Conservation (phyloP, 1,140 invertebrate genomes). For the Orussus abietinus region DNA sequence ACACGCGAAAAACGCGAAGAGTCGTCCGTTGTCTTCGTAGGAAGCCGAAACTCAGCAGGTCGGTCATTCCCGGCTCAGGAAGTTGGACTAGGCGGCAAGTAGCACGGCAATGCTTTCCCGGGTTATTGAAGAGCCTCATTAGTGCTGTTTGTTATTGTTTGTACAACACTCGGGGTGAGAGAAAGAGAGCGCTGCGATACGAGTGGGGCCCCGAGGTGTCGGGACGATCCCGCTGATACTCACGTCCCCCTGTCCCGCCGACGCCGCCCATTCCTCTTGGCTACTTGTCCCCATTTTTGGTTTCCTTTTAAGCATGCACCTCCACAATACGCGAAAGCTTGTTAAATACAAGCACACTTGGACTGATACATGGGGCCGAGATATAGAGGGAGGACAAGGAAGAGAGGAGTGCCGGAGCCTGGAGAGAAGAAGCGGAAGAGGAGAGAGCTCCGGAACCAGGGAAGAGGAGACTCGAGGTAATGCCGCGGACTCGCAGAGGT, state of each 20-base stretch:
- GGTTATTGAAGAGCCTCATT: slow-evolving; percentile 52
- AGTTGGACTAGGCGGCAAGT: too few species aligned
- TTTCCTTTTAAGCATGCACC: slow-evolving; percentile 52
- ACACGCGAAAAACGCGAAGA: too few species aligned
- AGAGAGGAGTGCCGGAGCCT: slow-evolving; percentile 2
- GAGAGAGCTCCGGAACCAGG: too few species aligned
- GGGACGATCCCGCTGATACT: slow-evolving; percentile 50
- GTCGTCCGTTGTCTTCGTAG: too few species aligned
- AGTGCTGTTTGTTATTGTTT: slow-evolving; percentile 53
- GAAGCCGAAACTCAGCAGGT: too few species aligned
- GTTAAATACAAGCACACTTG: slow-evolving; percentile 51
- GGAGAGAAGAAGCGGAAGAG: background rate
- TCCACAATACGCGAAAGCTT: slow-evolving; percentile 51
- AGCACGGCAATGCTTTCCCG: too few species aligned
- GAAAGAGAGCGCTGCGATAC: slow-evolving; percentile 42
- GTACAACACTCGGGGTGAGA: slow-evolving; percentile 31
- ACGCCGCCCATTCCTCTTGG: slow-evolving; percentile 12
- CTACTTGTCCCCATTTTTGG: slow-evolving; percentile 53
- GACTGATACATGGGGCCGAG: slow-evolving; percentile 31
- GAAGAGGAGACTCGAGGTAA: too few species aligned
- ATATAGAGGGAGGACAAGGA: background rate
- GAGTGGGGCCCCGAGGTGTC: slow-evolving; percentile 50
- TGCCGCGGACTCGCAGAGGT: too few species aligned
- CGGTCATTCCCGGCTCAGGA: too few species aligned
- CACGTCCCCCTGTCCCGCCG: slow-evolving; percentile 30